These are phyloP conservation scores for Aphis gossypii DNA, from an alignment of 1,140 invertebrate genomes.

Conservation along the genomic window DNA sequence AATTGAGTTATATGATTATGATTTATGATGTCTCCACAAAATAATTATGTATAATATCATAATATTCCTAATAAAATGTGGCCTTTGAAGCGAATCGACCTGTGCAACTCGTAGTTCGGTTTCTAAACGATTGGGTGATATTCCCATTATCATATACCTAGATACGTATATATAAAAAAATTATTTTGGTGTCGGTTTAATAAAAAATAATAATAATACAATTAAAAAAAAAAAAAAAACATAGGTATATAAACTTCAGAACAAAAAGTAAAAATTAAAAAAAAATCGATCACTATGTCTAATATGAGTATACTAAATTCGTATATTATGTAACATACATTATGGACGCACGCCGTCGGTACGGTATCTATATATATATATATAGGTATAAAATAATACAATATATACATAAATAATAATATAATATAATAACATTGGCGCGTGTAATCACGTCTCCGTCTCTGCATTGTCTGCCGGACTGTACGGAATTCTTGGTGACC, in stretches of 20 bases:
- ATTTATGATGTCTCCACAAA: background rate
- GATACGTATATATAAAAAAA: background rate
- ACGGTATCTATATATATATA: background rate
- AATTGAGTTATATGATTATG: background rate
- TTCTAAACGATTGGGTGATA: conserved; percentile 24
- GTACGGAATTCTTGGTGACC: conserved; percentile 1
- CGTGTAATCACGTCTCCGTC: conserved; percentile 21
- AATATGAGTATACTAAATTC: background rate
- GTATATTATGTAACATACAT: background rate
- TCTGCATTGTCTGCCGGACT: background rate
- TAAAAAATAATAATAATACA: background rate
- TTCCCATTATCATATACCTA: background rate
- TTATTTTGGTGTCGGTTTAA: background rate
- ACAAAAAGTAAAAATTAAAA: background rate
- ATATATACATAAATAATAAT: background rate
- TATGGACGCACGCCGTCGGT: background rate
- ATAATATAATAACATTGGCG: background rate
- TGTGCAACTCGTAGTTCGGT: background rate
- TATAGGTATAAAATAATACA: no score
- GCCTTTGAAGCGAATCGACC: background rate
- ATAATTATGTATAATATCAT: conserved; percentile 1
- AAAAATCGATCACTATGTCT: background rate
- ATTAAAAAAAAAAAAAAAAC: background rate
- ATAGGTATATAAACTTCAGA: background rate
- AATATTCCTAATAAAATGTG: background rate